Base-by-base conservation (phyloP, 2,888 invertebrate species). In the Acanthosoma haemorrhoidale region DNA sequence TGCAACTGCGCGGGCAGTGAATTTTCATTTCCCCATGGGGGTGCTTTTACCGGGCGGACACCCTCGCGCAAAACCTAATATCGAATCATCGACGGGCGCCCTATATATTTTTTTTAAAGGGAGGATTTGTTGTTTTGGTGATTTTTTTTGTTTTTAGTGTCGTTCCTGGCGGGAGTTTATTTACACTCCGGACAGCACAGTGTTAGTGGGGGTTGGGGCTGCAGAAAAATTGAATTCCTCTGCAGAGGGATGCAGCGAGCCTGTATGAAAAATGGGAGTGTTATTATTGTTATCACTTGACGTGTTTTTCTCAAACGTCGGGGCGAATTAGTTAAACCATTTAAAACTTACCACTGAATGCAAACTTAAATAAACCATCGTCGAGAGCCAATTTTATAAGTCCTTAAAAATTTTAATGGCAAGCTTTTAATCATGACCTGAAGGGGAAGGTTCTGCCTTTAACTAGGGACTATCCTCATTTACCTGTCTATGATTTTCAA, bases 1-100 rank as follows among this genome's bases (percentile, higher is more conserved):
- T 32, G n/a, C 29, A n/a, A 6, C 2, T 51, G 51, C n/a, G n/a
- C 32, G 38, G 38, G 61, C 61, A 51, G 51, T 32, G 36, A 61
- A 36, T 61, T 61, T 61, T 21, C 32, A 36, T 61, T 61, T 61
- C 61, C 61, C 61, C 32, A 38, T 51, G 61, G 61, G 61, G 36
- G 21, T 18, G 36, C 36, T 61, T 34, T 51, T 51, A 51, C 51
- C 25, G 25, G 29, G 25, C 51, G 51, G 51, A 51, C 61, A 61
- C 41, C 41, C 41, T 16, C 16, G 13, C n/a, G 16, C 61, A 38
- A 61, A 61, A 61, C n/a, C 61, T 61, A 61, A 61, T 61, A 61
- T 61, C 36, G 38, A 61, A 61, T 36, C 61, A 36, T 36, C 61
- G 18, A 31, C 34, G 4, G 36, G 34, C 61, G 11, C 13, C 11